phyloP scores from a whole-genome alignment of 2,797 vertebrate species.

The Gastrophryne carolinensis region DNA sequence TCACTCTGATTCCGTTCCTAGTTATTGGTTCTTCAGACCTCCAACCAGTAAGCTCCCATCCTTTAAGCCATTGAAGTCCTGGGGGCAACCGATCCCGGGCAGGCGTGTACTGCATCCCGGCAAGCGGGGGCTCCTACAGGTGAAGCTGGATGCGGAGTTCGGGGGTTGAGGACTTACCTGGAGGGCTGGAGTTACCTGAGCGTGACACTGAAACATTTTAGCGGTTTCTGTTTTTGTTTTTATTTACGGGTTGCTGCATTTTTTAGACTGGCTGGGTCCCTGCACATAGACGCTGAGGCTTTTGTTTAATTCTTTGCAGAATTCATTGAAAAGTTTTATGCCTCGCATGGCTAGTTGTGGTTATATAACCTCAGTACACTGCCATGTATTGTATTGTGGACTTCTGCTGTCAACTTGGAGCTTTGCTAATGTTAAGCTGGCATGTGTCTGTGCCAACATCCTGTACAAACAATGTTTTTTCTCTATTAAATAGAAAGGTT shows the following conservation, averaged over 20 bases:
- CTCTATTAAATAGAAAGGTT: slow-evolving; percentile 41
- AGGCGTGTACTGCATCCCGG: too few species aligned
- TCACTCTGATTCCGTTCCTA: too few species aligned
- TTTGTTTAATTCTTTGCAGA: slow-evolving; percentile 45
- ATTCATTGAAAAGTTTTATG: slow-evolving; percentile 49
- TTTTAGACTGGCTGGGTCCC: slow-evolving; percentile 25
- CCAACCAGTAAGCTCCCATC: too few species aligned
- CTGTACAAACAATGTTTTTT: slow-evolving; percentile 49
- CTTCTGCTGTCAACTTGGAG: slow-evolving; percentile 36
- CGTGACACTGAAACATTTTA: too few species aligned
- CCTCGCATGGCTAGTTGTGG: slow-evolving; percentile 38
- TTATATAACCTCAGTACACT: slow-evolving; percentile 44
- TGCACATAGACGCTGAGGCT: slow-evolving; percentile 27
- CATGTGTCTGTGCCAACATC: slow-evolving; percentile 45
- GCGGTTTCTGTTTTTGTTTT: neutral
- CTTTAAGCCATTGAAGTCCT: too few species aligned
- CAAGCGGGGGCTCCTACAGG: too few species aligned
- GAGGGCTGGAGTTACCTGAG: too few species aligned
- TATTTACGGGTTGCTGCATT: neutral
- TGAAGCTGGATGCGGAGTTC: too few species aligned
- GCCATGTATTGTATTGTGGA: slow-evolving; percentile 41
- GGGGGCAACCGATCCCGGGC: too few species aligned
- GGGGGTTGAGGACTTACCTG: too few species aligned
- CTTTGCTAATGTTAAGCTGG: slow-evolving; percentile 48
- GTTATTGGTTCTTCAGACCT: too few species aligned